A percentile compares a stretch with the other conserved stretches of the same genome.
phyloP scores from a whole-genome alignment of 2,113 vertebrate genomes.

The Callithrix jacchus region DNA sequence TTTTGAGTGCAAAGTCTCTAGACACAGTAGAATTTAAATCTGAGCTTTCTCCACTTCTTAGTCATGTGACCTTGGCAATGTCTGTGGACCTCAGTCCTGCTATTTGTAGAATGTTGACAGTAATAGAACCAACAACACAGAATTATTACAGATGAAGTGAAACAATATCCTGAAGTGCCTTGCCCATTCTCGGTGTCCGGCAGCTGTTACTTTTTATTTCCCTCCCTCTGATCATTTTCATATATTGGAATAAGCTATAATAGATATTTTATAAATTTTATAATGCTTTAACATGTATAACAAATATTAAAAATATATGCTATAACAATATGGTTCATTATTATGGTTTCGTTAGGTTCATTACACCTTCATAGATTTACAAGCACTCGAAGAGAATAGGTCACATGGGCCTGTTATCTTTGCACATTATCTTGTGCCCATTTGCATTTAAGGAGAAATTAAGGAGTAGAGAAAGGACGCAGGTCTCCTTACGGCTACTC shows the following conservation, averaged over 20 bases:
- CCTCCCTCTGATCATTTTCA: not conserved
- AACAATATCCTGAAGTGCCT: not conserved
- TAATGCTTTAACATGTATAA: not conserved
- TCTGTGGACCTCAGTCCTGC: not conserved
- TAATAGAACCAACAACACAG: not conserved
- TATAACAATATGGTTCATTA: not conserved
- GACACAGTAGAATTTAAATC: not conserved
- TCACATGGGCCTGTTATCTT: not conserved
- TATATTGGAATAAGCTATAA: not conserved
- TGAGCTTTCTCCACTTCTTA: not conserved
- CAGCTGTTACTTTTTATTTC: not conserved
- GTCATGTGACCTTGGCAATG: not conserved
- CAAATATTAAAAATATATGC: constrained; percentile 15
- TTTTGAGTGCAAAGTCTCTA: not conserved
- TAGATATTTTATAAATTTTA: not conserved
- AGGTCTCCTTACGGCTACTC: not conserved
- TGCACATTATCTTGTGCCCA: not conserved
- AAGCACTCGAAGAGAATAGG: not conserved
- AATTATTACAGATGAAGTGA: not conserved
- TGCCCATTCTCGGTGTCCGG: not conserved
- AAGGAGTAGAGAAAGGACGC: not conserved
- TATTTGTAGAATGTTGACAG: not conserved
- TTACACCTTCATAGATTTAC: not conserved
- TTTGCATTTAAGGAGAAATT: constrained; percentile 12
- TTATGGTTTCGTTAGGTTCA: not conserved